Percentiles rank a stretch among this genome's conserved stretches.
phyloP scores from a whole-genome alignment of 2,888 invertebrate species.

The Eurytoma adleriae region DNA sequence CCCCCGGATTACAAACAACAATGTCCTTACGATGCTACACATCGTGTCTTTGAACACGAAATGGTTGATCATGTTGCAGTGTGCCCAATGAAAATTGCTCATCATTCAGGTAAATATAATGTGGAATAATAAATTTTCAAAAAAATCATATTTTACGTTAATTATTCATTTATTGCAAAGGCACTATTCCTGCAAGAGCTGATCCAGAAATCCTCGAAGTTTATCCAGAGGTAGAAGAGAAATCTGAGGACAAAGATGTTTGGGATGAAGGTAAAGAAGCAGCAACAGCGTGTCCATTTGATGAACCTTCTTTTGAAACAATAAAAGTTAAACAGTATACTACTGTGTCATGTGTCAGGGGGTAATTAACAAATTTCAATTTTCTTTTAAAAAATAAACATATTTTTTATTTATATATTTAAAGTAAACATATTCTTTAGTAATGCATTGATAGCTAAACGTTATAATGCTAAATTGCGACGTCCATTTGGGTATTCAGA shows the following conservation, averaged over 20 bases:
- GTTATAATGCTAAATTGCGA: constrained; percentile 48
- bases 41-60: constrained; percentile 66
- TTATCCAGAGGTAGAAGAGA: constrained; percentile 55
- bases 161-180: constrained; percentile 10
- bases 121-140: background rate
- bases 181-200: background rate
- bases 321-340: constrained; percentile 17
- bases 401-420: background rate
- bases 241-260: constrained; percentile 62
- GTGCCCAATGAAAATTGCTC: constrained; percentile 62
- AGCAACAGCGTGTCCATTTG: background rate
- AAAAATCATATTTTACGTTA: background rate
- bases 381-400: background rate
- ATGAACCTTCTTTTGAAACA: constrained; percentile 34
- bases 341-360: constrained; percentile 13
- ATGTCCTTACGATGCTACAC: constrained; percentile 72
- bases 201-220: background rate
- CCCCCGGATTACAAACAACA: constrained; percentile 66
- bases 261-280: constrained; percentile 62
- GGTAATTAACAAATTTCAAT: constrained; percentile 27
- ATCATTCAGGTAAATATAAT: background rate
- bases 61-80: constrained; percentile 65
- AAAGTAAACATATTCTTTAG: constrained; percentile 23
- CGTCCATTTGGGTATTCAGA: constrained; percentile 63
- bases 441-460: constrained; percentile 31